Evolutionary conservation across 2,888 invertebrate genomes (phyloP).

Genomic region (Salpingus planirostris): DNA sequence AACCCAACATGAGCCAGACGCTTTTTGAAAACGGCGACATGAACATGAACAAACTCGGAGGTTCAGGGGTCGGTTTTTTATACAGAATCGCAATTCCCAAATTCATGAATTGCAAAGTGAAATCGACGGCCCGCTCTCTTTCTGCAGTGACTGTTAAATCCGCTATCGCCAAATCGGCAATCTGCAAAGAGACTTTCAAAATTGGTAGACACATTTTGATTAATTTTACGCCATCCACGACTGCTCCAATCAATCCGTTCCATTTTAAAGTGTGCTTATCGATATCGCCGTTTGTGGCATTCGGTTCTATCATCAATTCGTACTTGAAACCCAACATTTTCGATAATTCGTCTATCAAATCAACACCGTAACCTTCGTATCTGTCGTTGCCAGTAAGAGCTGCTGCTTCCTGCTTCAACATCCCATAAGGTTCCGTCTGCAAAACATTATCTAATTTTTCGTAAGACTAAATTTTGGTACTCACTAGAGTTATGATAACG

Average conservation of each 20-base stretch:
- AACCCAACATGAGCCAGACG: constrained; percentile 78
- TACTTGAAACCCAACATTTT: constrained; percentile 74
- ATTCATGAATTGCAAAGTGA: constrained; percentile 94
- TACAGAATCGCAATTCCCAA: constrained; percentile 82
- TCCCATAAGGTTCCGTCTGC: constrained; percentile 77
- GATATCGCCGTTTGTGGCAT: constrained; percentile 64
- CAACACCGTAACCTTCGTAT: constrained; percentile 83
- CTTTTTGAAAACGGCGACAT: constrained; percentile 74
- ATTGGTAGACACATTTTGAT: background rate
- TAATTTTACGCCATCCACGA: constrained; percentile 56
- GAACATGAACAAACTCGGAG: constrained; percentile 86
- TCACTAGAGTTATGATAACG: constrained; percentile 64
- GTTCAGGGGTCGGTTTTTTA: constrained; percentile 75
- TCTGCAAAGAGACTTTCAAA: constrained; percentile 54
- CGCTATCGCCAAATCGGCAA: constrained; percentile 85
- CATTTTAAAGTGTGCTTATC: constrained; percentile 53
- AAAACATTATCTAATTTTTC: constrained; percentile 5
- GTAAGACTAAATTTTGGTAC: background rate
- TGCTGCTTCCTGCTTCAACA: constrained; percentile 63
- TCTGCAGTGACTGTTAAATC: constrained; percentile 84
- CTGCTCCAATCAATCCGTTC: constrained; percentile 68
- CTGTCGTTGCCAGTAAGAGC: constrained; percentile 67
- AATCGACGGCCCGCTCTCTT: constrained; percentile 83
- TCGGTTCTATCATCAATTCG: constrained; percentile 67
- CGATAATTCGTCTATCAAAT: constrained; percentile 73